Base-by-base conservation (phyloP, 2,797 vertebrate species). In the Semaprochilodus insignis region DNA sequence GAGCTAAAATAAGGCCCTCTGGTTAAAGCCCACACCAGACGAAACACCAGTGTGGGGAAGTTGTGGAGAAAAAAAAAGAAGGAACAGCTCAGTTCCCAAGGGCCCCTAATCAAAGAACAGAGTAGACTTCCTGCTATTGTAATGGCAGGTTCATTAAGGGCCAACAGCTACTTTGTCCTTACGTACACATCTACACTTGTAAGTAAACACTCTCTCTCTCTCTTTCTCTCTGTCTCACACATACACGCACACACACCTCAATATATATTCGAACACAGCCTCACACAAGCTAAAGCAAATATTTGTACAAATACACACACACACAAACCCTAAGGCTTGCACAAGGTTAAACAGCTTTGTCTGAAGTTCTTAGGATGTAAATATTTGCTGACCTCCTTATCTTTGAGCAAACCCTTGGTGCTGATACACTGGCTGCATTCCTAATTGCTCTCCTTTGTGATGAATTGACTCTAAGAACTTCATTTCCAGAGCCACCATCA, bases 121-220 rank as follows among this genome's bases (percentile, higher is more conserved):
- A 69, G 72, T 66, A 70, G 65, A 76, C 85, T 88, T 88, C 87
- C 87, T 86, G 83, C 85, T 86, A 85, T 88, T 88, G 87, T 88
- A 84, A 85, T 63, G 80, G 60, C 77, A 59, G 74, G 78, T 86
- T 81, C 85, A 85, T 86, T 86, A 86, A 84, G 70, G 80, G 66
- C 78, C 57, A 74, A 78, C 55, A 70, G 77, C 70, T 71, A 86
- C 83, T 81, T 76, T 77, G 77, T 76, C 70, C 25, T 60, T 70
- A 76, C 74, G 77, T 75, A 83, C 74, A 83, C 66, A 86, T 69
- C 70, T 81, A 65, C 66, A 81, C 60, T 74, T 81, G 62, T 74
- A 84, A 72, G 52, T 60, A 72, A 80, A 62, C 74, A 15, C 2
- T 11, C 16, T 15, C 62, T 63, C 25, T 31, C 62, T 31, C 62